Evolutionary conservation across 2,797 vertebrate species (phyloP), one percentile per base, ranked within the genome.

Genomic region (Microctenopoma stevenorrisi): DNA sequence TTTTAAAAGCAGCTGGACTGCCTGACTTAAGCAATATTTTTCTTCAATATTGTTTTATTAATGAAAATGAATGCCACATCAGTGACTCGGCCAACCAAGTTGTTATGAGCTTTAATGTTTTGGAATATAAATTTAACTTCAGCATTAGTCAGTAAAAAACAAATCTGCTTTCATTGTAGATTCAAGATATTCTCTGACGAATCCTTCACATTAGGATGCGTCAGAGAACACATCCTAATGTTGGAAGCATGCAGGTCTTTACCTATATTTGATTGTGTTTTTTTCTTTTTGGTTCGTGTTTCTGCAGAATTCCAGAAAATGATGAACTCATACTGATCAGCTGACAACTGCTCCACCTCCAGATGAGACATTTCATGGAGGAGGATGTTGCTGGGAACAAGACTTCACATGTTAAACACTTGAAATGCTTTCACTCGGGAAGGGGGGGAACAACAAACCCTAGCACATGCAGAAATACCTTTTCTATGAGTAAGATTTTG

Each of bases 291-390:
- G 3, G 12, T 49, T 70, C 14, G 25, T 81, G 28, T 74, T 56
- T 14, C 81, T 86, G 13, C 82, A 93, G 92, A 72, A 57, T 65
- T 87, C 73, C 88, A 68, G 87, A 72, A 80, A 84, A 79, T 68
- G 90, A 93, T 9, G 82, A 85, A 1, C 2, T 86, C 46, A 53
- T 86, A 40, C 83, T 92, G 53, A 88, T 93, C 54, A 88, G 86
- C 74, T 93, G 87, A 92, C 30, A 0, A 33, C 30, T 14, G 44
- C 22, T 14, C 22, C 26, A 37, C 12, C 46, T 52, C n/a, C 18
- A 68, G 49, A 72, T 52, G 48, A 71, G 28, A 54, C 7, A 1
- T 7, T 65, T 67, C 43, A 40, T 22, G 62, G 60, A 70, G 28
- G 62, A 74, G 3, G 33, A 26, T 9, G 55, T 67, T 64, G 25